Evolutionary conservation across 2,113 vertebrate species (phyloP), one percentile per base, ranked within the genome.

Genomic region (Bos javanicus): DNA sequence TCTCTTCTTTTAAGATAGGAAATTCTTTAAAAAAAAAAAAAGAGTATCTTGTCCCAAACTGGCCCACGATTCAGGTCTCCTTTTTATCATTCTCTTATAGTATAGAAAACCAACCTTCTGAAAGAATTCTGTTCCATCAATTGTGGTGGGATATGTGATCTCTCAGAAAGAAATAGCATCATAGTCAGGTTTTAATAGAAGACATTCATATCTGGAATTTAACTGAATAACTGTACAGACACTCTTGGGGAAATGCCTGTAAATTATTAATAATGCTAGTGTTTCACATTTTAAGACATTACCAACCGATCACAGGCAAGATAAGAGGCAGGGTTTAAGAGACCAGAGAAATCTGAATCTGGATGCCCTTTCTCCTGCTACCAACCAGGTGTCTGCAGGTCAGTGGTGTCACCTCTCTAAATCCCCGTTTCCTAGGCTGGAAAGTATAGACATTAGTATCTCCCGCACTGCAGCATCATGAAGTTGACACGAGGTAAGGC

Each of bases 391-490:
- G 11, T 7, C 54, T 3, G 3, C 12, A 33, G 1, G 7, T 26
- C 57, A 19, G 59, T 6, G 11, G 10, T 10, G 36, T 56, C 36
- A 7, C n/a, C 7, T 60, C 74, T 83, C 25, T 46, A 10, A n/a
- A 28, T 8, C 21, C 26, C 60, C 3, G 0, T 56, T 30, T 67
- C 52, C 60, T 5, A 1, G 43, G 26, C 85, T 85, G 21, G 43
- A 7, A 59, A 56, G n/a, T 8, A 4, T 9, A 64, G 67, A 33
- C 7, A 1, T 28, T 6, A 1, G 6, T 3, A 9, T 36, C 48
- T 46, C n/a, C 43, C 2, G 2, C 16, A 2, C 0, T 2, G 8
- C 39, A 12, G 48, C 50, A 2, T 13, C 7, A 5, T 56, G 52
- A 82, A 2, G 11, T 2, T 25, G 67, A n/a, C 28, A 0, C 0